A percentile compares a stretch with the other conserved stretches of the same genome.
These are phyloP conservation scores for Drosophila affinis DNA, from an alignment of 2,888 invertebrate genomes.

Conservation along the genomic window DNA sequence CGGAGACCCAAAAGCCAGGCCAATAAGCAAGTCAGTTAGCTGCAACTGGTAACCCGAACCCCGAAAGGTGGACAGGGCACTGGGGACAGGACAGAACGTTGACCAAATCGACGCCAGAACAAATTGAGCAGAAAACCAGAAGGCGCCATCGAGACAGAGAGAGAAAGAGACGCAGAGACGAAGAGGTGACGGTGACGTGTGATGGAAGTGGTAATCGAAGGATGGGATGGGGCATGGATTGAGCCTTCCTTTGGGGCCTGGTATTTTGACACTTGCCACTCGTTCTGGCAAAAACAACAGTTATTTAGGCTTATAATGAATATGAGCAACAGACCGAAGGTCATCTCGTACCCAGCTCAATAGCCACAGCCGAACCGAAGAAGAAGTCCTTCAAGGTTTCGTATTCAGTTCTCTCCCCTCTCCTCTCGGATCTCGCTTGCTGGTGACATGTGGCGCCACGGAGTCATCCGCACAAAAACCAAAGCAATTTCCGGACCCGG, in stretches of 20 bases:
- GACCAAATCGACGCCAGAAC: constrained; percentile 60
- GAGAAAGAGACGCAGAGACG: constrained; percentile 3
- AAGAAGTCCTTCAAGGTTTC: constrained; percentile 62
- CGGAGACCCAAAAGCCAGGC: constrained; percentile 34
- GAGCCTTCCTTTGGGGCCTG: constrained; percentile 43
- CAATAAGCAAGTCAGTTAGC: constrained; percentile 65
- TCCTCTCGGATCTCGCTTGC: neutral
- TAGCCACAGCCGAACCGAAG: neutral
- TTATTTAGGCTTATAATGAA: constrained; percentile 78
- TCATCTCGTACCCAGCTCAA: constrained; percentile 46
- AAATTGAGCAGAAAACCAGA: constrained; percentile 83
- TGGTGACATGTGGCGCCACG: constrained; percentile 62
- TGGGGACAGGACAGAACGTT: constrained; percentile 23
- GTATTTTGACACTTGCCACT: constrained; percentile 80
- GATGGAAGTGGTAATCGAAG: constrained; percentile 1
- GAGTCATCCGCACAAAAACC: constrained; percentile 40
- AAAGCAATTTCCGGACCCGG: constrained; percentile 49
- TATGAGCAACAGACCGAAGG: constrained; percentile 78
- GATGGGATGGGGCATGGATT: neutral
- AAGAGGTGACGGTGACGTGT: constrained; percentile 3
- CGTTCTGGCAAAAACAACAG: constrained; percentile 67
- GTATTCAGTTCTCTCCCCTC: neutral
- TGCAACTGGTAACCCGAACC: constrained; percentile 66
- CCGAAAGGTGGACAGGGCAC: constrained; percentile 30
- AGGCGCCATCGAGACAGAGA: constrained; percentile 71